Evolutionary conservation across 2,797 vertebrate genomes (phyloP).

Genomic region (Galagoides demidoff): DNA sequence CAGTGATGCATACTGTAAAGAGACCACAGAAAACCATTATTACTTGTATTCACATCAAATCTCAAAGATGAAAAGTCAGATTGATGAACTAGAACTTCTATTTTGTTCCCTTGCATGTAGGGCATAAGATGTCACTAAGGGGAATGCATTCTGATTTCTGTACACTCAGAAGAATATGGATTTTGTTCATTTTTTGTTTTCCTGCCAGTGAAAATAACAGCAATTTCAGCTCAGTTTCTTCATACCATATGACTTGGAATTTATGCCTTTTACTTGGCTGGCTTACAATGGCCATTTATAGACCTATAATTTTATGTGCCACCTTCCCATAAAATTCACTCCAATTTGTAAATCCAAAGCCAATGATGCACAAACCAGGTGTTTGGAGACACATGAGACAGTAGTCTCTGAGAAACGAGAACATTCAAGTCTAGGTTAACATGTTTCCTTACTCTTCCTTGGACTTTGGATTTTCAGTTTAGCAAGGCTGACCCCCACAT

Average conservation of each 20-base stretch:
- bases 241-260: conserved; percentile 52
- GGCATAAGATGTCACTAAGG: not conserved
- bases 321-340: conserved; percentile 65
- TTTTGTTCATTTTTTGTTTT: conserved; percentile 61
- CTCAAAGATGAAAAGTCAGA: conserved; percentile 35
- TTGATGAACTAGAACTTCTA: not conserved
- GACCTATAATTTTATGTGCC: conserved; percentile 50
- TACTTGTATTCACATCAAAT: not conserved
- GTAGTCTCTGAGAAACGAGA: not conserved
- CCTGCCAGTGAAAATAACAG: conserved; percentile 49
- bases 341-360: conserved; percentile 51
- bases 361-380: conserved; percentile 38
- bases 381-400: conserved; percentile 36
- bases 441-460: not conserved
- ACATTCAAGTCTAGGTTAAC: not conserved
- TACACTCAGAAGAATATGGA: conserved; percentile 27
- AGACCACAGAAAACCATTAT: not conserved
- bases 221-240: conserved; percentile 52
- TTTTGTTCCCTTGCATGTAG: not conserved
- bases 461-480: not conserved
- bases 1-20: not conserved
- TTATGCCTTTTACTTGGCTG: conserved; percentile 55
- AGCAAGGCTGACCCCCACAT: not conserved
- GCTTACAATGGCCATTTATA: conserved; percentile 42
- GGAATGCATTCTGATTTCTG: conserved; percentile 7